A percentile compares a stretch with the other conserved stretches of the same genome.
phyloP scores from a whole-genome alignment of 2,113 vertebrate genomes.

The Oostethus manadensis region DNA sequence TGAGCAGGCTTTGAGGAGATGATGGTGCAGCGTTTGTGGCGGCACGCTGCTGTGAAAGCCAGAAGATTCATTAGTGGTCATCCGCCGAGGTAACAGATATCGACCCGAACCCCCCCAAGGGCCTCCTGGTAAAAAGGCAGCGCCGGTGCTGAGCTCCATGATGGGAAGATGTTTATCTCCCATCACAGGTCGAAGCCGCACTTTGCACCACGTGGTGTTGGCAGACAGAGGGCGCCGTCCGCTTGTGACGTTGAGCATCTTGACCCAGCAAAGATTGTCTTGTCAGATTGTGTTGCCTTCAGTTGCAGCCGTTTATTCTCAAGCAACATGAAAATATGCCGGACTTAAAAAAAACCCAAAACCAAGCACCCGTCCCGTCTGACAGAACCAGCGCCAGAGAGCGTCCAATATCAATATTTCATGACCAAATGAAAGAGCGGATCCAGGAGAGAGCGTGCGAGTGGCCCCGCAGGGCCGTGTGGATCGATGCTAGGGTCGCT shows the following conservation, averaged over 20 bases:
- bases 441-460: slow-evolving; percentile 48
- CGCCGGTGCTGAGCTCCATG: slow-evolving; percentile 50
- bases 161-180: slow-evolving; percentile 25
- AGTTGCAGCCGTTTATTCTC: not conserved
- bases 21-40: not conserved
- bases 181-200: no score
- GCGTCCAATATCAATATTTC: slow-evolving; percentile 76
- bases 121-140: slow-evolving; percentile 9
- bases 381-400: slow-evolving; percentile 42
- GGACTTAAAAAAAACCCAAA: no score
- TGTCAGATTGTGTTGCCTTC: not conserved
- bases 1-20: no score
- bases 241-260: slow-evolving; percentile 15
- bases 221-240: slow-evolving; percentile 66
- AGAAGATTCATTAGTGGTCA: slow-evolving; percentile 73
- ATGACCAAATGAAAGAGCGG: slow-evolving; percentile 69
- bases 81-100: slow-evolving; percentile 63
- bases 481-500: slow-evolving; percentile 63
- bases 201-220: not conserved
- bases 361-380: slow-evolving; percentile 13
- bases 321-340: not conserved
- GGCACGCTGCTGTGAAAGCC: slow-evolving; percentile 22
- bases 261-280: no score
- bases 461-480: slow-evolving; percentile 34
- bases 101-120: slow-evolving; percentile 53